These are phyloP conservation scores for Conus betulinus DNA, from an alignment of 1,140 invertebrate species.

Conservation along the genomic window DNA sequence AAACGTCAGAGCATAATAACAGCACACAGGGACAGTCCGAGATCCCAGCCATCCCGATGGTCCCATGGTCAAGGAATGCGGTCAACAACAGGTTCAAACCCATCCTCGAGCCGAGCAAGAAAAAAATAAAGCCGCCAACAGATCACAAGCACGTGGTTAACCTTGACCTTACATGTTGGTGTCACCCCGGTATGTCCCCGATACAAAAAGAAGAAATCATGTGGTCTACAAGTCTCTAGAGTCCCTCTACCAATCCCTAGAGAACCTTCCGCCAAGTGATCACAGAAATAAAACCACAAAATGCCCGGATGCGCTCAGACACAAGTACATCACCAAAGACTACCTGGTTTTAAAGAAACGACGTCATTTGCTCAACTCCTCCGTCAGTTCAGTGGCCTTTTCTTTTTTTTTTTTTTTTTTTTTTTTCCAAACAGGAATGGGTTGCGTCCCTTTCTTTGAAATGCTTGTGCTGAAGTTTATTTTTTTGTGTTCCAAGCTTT, in stretches of 20 bases:
- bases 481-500: too few species aligned
- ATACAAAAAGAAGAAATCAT: constrained; percentile 8
- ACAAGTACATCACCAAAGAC: constrained; percentile 44
- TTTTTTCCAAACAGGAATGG: too few species aligned
- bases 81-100: not conserved
- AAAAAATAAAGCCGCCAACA: not conserved
- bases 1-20: not conserved
- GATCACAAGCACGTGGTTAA: not conserved
- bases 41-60: not conserved
- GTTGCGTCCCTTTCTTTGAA: too few species aligned
- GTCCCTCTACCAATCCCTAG: constrained; percentile 29
- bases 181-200: not conserved
- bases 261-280: constrained; percentile 29
- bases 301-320: constrained; percentile 49
- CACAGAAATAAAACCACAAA: constrained; percentile 43
- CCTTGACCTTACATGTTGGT: not conserved
- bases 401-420: too few species aligned
- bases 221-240: not conserved
- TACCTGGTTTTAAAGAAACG: constrained; percentile 36
- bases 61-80: not conserved
- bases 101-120: not conserved
- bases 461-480: too few species aligned
- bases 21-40: not conserved
- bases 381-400: not conserved
- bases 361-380: constrained; percentile 26